Evolutionary conservation across 2,888 invertebrate genomes (phyloP), one percentile per base, ranked within the genome.

Genomic region (Tenthredo notha): DNA sequence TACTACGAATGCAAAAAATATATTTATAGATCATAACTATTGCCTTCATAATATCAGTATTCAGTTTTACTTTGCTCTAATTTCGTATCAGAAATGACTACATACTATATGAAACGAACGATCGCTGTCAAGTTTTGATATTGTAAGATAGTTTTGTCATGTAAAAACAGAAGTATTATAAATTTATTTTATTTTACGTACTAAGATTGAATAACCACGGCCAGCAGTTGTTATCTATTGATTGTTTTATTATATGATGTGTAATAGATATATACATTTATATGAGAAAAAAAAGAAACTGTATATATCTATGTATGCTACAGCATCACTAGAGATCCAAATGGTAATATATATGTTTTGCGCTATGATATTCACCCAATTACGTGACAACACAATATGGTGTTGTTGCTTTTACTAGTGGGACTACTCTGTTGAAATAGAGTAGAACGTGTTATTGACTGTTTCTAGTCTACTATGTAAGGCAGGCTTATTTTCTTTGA

Each of bases 401-500:
- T 74, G 43, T 74, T 67, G 25, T 25, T 21, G 43, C 74, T 74
- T 74, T 74, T 74, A 74, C 43, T 25, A 43, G 74, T 33, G 18
- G n/a, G 72, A 15, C 43, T 74, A 15, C 74, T 74, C 40, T n/a
- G 29, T 43, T 74, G 21, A 40, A 74, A 74, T 74, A 43, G n/a
- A 74, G 74, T 74, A 74, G 25, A 40, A 40, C 18, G 43, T 74
- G 15, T 43, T 10, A 40, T 21, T 43, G 43, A 74, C 74, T 74
- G 25, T 74, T 40, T 43, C 74, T 40, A 43, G 74, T 43, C 12
- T 43, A 43, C 10, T 74, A 74, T 43, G 5, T 43, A 74, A 74
- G 15, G 43, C 43, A 74, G 47, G 21, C 43, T 74, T 74, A 43
- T 74, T 43, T 74, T 21, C 47, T 74, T 72, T 33, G 21, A 1